Percentiles rank a stretch among this genome's conserved stretches.
Evolutionary conservation across 2,797 vertebrate genomes (phyloP).

Genomic region (Salarias fasciatus): DNA sequence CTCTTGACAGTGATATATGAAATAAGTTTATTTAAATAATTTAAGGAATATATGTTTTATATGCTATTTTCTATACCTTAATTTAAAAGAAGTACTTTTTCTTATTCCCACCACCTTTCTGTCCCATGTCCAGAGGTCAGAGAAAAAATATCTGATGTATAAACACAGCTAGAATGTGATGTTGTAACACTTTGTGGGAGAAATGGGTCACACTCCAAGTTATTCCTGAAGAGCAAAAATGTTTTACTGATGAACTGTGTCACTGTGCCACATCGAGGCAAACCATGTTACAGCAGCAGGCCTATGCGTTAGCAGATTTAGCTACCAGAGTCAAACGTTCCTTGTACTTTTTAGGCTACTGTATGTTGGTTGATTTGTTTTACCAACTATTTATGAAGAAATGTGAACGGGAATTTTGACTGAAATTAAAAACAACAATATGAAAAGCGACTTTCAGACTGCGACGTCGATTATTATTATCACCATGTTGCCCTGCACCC

Average conservation of each 20-base stretch:
- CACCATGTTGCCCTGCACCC: slow-evolving; percentile 45
- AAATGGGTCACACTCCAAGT: slow-evolving; percentile 83
- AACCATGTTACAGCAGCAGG: slow-evolving; percentile 77
- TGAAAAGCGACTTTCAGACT: slow-evolving; percentile 67
- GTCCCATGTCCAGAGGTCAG: slow-evolving; percentile 78
- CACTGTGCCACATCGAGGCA: slow-evolving; percentile 84
- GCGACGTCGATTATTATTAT: slow-evolving; percentile 68
- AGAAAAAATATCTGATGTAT: slow-evolving; percentile 76
- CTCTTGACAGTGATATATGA: slow-evolving; percentile 87
- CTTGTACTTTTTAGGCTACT: slow-evolving; percentile 84
- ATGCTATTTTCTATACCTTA: slow-evolving; percentile 90
- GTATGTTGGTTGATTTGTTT: slow-evolving; percentile 86
- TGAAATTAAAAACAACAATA: too few species aligned
- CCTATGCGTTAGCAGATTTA: slow-evolving; percentile 76
- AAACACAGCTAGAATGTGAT: slow-evolving; percentile 86
- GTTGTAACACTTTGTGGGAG: slow-evolving; percentile 84
- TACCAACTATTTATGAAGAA: slow-evolving; percentile 85
- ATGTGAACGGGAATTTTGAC: slow-evolving; percentile 51
- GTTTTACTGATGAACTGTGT: slow-evolving; percentile 86
- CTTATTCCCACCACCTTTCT: slow-evolving; percentile 82
- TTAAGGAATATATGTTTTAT: slow-evolving; percentile 90
- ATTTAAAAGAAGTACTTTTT: slow-evolving; percentile 85
- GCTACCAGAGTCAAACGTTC: slow-evolving; percentile 72
- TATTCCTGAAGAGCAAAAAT: slow-evolving; percentile 86
- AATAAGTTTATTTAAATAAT: slow-evolving; percentile 90